Conservation (phyloP, 2,797 vertebrate species). For the Lacerta viridis region DNA sequence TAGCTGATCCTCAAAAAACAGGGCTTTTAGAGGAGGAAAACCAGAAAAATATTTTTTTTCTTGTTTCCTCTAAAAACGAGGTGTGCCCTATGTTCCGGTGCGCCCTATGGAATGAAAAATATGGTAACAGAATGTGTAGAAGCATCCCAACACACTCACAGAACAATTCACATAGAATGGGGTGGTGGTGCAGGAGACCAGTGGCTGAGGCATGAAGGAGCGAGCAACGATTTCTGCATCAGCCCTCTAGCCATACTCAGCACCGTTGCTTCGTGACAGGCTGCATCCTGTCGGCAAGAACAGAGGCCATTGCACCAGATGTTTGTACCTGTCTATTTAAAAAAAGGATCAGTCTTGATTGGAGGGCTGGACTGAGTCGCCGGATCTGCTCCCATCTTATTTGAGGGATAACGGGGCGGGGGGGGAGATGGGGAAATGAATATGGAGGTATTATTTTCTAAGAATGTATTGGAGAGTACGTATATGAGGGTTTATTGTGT, state of each 20-base stretch:
- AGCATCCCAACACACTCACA: not conserved
- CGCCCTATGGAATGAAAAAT: no score
- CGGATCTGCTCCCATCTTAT: not conserved
- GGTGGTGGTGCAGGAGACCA: not conserved
- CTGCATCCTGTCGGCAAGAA: no score
- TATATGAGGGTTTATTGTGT: no score
- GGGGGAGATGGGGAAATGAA: no score
- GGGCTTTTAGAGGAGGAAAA: no score
- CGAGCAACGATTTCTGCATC: not conserved
- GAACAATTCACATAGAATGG: not conserved
- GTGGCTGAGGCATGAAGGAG: not conserved
- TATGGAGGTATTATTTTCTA: no score
- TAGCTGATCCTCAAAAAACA: no score
- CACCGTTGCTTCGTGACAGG: not conserved
- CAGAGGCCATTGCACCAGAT: not conserved
- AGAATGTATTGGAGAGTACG: no score
- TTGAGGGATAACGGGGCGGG: not conserved
- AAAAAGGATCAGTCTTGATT: not conserved
- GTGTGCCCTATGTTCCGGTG: no score
- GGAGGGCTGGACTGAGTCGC: not conserved
- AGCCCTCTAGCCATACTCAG: not conserved
- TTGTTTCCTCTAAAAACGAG: no score
- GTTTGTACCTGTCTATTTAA: not conserved
- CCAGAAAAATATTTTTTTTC: no score
- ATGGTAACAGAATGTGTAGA: not conserved